Conservation (phyloP, 2,888 invertebrate genomes). For the Thera britannica region DNA sequence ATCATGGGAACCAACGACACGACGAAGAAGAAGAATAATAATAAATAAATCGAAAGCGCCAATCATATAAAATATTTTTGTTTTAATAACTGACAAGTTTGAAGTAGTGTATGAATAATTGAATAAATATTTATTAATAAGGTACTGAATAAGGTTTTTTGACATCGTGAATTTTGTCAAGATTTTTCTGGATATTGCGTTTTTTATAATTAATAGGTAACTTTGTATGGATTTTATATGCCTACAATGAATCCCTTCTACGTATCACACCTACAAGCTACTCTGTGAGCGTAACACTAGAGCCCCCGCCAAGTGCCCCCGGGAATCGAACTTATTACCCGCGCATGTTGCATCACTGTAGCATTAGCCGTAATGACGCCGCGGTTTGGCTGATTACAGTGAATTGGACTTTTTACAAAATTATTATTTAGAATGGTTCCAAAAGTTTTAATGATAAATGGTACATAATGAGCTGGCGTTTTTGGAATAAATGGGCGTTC, state of each 20-base stretch:
- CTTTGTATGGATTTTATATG: background rate
- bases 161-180: too few relatives aligned
- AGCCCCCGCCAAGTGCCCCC: constrained; percentile 65
- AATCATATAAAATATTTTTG: too few relatives aligned
- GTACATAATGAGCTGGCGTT: constrained; percentile 31
- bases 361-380: constrained; percentile 71
- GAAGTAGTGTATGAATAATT: too few relatives aligned
- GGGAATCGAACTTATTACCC: constrained; percentile 69
- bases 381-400: constrained; percentile 66
- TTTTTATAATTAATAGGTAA: background rate
- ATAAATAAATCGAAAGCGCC: too few relatives aligned
- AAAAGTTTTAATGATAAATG: constrained; percentile 41
- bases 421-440: constrained; percentile 34
- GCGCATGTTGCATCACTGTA: constrained; percentile 58
- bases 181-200: too few relatives aligned
- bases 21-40: too few relatives aligned
- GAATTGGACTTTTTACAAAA: constrained; percentile 46
- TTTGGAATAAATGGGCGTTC: background rate
- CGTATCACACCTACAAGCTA: constrained; percentile 4
- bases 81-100: too few relatives aligned
- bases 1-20: too few relatives aligned
- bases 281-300: constrained; percentile 59
- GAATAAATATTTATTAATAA: too few relatives aligned
- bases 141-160: too few relatives aligned
- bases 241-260: background rate